Conservation (phyloP, 2,113 vertebrate species). For the Myocastor coypus region DNA sequence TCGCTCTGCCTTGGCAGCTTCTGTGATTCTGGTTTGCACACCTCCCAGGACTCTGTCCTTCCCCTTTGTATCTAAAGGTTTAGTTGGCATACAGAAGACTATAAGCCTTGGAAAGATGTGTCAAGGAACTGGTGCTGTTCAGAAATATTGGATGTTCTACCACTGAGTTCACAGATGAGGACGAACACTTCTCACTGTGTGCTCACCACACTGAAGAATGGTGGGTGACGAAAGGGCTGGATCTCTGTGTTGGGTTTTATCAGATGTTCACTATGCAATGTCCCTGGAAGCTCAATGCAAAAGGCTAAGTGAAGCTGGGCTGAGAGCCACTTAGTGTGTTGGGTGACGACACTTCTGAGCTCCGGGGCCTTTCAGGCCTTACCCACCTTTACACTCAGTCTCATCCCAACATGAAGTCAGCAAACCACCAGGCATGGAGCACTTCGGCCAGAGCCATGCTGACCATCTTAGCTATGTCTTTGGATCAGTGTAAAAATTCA, state of each 20-base stretch:
- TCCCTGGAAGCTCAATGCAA: neutral
- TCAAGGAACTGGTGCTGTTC: neutral
- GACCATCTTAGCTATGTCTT: neutral
- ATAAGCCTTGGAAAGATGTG: neutral
- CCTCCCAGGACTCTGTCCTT: neutral
- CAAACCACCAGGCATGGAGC: neutral
- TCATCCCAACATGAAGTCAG: neutral
- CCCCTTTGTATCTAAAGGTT: slow-evolving; percentile 12
- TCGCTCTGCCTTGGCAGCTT: neutral
- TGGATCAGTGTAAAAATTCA: neutral
- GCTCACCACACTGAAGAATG: neutral
- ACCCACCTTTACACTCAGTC: neutral
- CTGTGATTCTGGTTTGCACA: neutral
- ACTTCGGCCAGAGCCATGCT: neutral
- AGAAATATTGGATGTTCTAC: slow-evolving; percentile 17
- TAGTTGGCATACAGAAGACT: neutral
- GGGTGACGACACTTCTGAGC: neutral
- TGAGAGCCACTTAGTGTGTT: neutral
- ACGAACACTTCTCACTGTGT: neutral
- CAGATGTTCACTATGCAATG: neutral
- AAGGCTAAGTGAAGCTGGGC: neutral
- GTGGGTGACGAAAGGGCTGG: neutral
- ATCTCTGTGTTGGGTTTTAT: neutral
- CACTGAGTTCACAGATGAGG: neutral
- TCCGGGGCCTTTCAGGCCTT: neutral